A percentile compares a stretch with the other conserved stretches of the same genome.
These are phyloP conservation scores for Bovichtus diacanthus DNA, from an alignment of 2,797 vertebrate species.

Conservation along the genomic window DNA sequence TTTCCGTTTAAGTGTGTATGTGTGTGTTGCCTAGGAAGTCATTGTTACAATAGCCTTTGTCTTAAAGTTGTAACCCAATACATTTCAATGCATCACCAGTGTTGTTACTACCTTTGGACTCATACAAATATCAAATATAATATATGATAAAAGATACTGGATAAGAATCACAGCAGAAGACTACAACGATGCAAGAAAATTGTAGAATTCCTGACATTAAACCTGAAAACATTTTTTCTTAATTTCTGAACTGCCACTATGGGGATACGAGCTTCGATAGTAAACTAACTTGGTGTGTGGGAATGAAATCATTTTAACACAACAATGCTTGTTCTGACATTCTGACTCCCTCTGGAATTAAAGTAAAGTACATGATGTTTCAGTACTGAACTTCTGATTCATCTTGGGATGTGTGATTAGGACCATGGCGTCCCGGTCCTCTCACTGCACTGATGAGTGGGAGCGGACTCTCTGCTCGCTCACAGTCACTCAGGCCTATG, in stretches of 20 bases:
- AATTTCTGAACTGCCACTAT: neutral
- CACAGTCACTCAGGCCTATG: constrained; percentile 48
- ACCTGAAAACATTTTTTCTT: neutral
- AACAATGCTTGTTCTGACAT: constrained; percentile 31
- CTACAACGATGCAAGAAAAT: neutral
- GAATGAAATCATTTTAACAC: constrained; percentile 23
- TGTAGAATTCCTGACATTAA: neutral
- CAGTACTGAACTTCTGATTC: constrained; percentile 34
- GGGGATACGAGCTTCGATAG: neutral
- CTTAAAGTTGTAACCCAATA: neutral
- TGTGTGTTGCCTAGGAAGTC: too few species aligned
- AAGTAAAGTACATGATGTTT: constrained; percentile 40
- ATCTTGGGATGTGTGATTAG: constrained; percentile 36
- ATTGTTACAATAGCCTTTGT: too few species aligned
- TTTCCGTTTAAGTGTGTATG: too few species aligned
- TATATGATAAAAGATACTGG: neutral
- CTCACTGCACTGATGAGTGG: constrained; percentile 45
- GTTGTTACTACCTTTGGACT: neutral
- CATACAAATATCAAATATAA: neutral
- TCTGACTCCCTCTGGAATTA: constrained; percentile 23
- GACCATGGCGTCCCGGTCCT: constrained; percentile 2
- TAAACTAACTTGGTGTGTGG: neutral
- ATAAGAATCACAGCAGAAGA: neutral
- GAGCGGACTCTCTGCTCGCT: constrained; percentile 22
- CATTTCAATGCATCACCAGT: neutral